Percentiles rank a stretch among this genome's conserved stretches.
Evolutionary conservation across 2,797 vertebrate genomes (phyloP).

Genomic region (Pseudopleuronectes americanus): DNA sequence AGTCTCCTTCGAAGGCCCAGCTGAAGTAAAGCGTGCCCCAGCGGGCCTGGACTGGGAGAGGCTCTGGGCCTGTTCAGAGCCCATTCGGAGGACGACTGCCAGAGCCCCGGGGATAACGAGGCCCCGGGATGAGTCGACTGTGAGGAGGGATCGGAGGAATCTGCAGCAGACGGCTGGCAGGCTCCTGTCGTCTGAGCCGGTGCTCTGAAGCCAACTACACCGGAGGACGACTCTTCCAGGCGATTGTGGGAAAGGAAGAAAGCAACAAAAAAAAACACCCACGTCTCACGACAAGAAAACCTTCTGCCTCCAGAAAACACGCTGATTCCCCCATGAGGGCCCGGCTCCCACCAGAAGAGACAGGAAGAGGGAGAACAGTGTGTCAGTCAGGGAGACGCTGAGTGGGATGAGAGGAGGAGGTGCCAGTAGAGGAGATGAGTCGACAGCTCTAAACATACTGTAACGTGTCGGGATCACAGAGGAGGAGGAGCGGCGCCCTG

Average conservation of each 20-base stretch:
- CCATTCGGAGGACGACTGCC: conserved; percentile 53
- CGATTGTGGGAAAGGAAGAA: conserved; percentile 27
- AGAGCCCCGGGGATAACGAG: conserved; percentile 66
- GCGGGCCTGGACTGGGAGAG: conserved; percentile 43
- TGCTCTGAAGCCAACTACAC: conserved; percentile 54
- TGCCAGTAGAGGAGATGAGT: conserved; percentile 46
- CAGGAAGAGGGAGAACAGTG: conserved; percentile 38
- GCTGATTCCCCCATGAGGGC: conserved; percentile 40
- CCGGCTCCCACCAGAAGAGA: conserved; percentile 27
- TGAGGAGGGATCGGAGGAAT: conserved; percentile 64
- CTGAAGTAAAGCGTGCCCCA: conserved; percentile 43
- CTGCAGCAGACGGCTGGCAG: conserved; percentile 64
- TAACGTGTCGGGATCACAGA: conserved; percentile 56
- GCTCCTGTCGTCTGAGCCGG: conserved; percentile 59
- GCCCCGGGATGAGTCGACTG: conserved; percentile 60
- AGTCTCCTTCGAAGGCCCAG: conserved; percentile 19
- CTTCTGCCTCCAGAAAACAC: conserved; percentile 32
- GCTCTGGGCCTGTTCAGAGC: conserved; percentile 38
- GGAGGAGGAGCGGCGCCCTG: conserved; percentile 34
- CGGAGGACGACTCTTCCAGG: conserved; percentile 43
- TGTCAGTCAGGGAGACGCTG: conserved; percentile 61
- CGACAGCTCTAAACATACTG: conserved; percentile 57
- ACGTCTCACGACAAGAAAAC: conserved; percentile 44
- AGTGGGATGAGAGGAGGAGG: conserved; percentile 59
- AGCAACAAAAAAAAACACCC: conserved; percentile 41